phyloP scores from a whole-genome alignment of 2,797 vertebrate species.

The Enteromius treurensis region DNA sequence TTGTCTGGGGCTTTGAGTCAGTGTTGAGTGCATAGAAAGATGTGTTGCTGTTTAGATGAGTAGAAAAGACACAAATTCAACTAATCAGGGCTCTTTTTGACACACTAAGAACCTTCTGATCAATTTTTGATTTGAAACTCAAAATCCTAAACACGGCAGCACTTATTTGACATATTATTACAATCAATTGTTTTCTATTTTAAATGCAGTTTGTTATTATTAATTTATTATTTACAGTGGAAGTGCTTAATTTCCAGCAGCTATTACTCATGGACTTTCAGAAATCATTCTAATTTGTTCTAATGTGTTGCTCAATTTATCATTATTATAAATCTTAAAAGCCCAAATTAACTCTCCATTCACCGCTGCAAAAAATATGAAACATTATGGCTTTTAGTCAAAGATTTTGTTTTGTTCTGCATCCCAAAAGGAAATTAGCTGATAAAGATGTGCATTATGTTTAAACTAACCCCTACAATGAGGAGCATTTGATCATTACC shows the following conservation, averaged over 20 bases:
- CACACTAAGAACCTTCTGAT: neutral
- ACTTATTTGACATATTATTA: neutral
- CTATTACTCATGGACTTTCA: neutral
- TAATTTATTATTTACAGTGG: neutral
- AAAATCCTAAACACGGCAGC: neutral
- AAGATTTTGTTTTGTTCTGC: neutral
- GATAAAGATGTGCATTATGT: constrained; percentile 12
- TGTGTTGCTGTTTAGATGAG: neutral
- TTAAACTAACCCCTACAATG: neutral
- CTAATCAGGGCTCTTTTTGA: neutral
- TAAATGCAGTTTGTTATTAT: neutral
- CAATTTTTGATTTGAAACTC: neutral
- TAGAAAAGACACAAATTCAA: neutral
- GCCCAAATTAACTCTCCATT: neutral
- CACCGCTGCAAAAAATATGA: neutral
- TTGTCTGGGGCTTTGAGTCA: neutral
- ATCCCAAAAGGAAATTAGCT: neutral
- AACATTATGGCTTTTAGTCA: neutral
- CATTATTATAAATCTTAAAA: neutral
- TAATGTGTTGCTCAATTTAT: neutral
- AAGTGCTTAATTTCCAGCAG: neutral
- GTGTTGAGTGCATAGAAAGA: neutral
- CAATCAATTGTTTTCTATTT: neutral
- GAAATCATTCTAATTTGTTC: neutral
- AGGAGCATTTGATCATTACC: neutral